Base-by-base conservation (phyloP, 2,113 vertebrate species). In the Toxotes jaculatrix region DNA sequence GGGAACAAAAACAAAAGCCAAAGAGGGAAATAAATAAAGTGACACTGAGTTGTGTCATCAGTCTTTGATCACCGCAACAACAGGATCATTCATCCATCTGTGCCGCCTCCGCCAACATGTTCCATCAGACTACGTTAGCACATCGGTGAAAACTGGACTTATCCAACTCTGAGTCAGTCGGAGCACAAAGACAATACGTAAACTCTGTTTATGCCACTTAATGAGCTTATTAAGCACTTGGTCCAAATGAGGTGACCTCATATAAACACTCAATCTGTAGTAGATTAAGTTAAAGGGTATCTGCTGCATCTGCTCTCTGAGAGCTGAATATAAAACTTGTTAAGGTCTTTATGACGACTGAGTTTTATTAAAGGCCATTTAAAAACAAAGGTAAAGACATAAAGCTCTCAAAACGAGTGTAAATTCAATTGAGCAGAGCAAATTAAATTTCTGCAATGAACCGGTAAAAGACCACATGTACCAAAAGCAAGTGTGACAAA, bases 1-100 rank as follows among this genome's bases (percentile, higher is more conserved):
- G 9, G 61, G 21, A 86, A 68, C 11, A 68, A 66, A 85, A 82
- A 82, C 55, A 82, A 85, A 83, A 71, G 27, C 11, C 38, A 81
- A 61, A 80, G 43, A 64, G 62, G 47, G 42, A 73, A 87, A 87
- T 75, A 89, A 88, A 92, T 83, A 79, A 83, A 77, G 59, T 49
- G 79, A 66, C 79, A 72, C 64, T 16, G 81, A 65, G 82, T 47
- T 32, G 80, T 82, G 85, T 86, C 65, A 79, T 82, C 68, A 5
- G 60, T 4, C 83, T 92, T 89, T 80, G 87, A 93, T 92, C 79
- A 61, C 42, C 36, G 62, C 21, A 86, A 89, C 76, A 73, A 86
- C 43, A 36, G 74, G 59, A 87, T 78, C 79, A 64, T 72, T 88
- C 84, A 84, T 81, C 76, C 70, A 64, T 82, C 73, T 55, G 60